phyloP scores from a whole-genome alignment of 2,888 invertebrate genomes.

The Hyposoter dolosus region DNA sequence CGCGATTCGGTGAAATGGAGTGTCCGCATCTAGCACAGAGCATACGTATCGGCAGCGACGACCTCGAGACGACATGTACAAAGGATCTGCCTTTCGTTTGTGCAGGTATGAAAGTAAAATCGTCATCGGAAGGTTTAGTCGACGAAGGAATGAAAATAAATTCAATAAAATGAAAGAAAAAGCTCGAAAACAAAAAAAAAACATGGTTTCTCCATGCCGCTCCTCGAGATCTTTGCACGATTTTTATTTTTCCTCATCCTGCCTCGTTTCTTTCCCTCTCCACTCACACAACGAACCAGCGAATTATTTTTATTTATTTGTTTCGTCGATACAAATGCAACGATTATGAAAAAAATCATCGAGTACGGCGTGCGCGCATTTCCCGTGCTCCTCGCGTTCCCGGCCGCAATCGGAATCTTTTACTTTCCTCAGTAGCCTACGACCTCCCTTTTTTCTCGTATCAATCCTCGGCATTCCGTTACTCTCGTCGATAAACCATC shows the following conservation, averaged over 20 bases:
- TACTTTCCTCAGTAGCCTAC: not conserved
- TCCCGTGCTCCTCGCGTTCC: conserved; percentile 38
- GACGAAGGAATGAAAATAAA: conserved; percentile 26
- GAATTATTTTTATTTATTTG: not conserved
- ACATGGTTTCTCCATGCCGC: conserved; percentile 32
- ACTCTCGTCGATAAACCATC: not conserved
- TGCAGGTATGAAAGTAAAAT: conserved; percentile 86
- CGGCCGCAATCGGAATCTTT: conserved; percentile 3
- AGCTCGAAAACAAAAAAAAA: not conserved
- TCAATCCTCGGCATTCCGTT: not conserved
- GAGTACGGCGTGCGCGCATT: not conserved
- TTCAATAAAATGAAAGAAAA: conserved; percentile 15
- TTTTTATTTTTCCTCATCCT: not conserved
- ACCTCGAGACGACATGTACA: conserved; percentile 83
- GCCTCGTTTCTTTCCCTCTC: not conserved
- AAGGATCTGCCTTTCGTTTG: conserved; percentile 87
- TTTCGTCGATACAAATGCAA: not conserved
- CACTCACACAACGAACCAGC: conserved; percentile 3
- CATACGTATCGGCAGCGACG: conserved; percentile 84
- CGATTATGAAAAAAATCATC: not conserved
- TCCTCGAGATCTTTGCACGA: not conserved
- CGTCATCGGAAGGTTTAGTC: conserved; percentile 12
- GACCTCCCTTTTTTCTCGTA: not conserved
- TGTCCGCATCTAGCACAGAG: conserved; percentile 89
- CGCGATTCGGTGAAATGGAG: conserved; percentile 86